These are phyloP conservation scores for Rhopalosiphum padi DNA, from an alignment of 1,140 invertebrate species.

Conservation along the genomic window DNA sequence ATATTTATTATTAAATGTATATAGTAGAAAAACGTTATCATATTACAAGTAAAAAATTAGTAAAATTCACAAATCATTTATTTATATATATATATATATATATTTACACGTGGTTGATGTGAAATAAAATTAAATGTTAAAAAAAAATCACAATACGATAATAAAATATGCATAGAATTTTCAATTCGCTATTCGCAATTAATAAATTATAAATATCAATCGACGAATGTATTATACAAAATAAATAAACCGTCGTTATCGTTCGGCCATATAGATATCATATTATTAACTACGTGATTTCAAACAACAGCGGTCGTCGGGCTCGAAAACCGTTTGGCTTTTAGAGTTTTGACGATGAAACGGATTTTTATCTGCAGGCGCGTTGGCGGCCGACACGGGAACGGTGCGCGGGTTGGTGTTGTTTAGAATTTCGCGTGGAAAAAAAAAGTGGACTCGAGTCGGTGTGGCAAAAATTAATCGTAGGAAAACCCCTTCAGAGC, in stretches of 20 bases:
- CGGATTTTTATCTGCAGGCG: not conserved
- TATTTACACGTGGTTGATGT: not conserved
- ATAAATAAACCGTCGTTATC: not conserved
- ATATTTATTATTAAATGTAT: not conserved
- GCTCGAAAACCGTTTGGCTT: not conserved
- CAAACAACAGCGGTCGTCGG: not conserved
- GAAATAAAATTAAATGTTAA: not conserved
- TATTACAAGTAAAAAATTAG: not conserved
- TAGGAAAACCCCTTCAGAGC: not conserved
- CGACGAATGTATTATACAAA: not conserved
- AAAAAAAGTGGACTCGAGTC: not conserved
- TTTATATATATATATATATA: not conserved
- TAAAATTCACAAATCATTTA: not conserved
- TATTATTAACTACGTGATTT: not conserved
- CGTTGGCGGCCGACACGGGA: not conserved
- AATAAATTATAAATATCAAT: not conserved
- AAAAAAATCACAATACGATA: not conserved
- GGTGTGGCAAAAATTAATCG: constrained; percentile 7
- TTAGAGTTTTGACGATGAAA: not conserved
- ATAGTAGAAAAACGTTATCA: not conserved
- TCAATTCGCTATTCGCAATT: not conserved
- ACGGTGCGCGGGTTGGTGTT: not conserved
- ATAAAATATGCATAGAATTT: not conserved
- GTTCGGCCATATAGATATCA: not conserved
- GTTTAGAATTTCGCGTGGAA: not conserved